Evolutionary conservation across 2,113 vertebrate species (phyloP).

Genomic region (Boulengerochromis microlepis): DNA sequence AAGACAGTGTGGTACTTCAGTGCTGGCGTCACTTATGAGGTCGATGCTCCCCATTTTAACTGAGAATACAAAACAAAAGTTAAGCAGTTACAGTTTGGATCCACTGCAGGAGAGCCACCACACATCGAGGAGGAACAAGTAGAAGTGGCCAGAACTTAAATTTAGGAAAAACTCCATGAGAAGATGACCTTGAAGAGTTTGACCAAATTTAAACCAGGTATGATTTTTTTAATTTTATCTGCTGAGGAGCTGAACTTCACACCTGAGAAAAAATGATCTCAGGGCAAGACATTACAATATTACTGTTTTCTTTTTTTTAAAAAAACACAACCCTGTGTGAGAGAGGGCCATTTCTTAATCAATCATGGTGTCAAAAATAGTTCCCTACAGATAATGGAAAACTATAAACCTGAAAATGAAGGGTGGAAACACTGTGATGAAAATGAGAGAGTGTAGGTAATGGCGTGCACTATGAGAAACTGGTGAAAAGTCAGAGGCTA

Average conservation of each 20-base stretch:
- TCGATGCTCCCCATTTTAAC: neutral
- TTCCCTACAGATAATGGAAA: neutral
- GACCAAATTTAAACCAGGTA: neutral
- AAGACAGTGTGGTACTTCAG: neutral
- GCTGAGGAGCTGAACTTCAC: neutral
- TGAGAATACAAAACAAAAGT: neutral
- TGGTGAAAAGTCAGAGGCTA: neutral
- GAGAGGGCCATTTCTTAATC: neutral
- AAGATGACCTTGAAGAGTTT: neutral
- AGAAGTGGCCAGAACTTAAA: neutral
- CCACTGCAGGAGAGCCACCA: neutral
- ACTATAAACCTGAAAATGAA: neutral
- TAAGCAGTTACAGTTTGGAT: neutral
- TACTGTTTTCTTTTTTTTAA: neutral
- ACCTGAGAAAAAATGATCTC: neutral
- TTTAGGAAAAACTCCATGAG: neutral
- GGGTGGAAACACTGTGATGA: neutral
- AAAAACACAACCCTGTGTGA: accelerated
- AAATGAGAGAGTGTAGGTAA: neutral
- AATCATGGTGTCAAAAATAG: neutral
- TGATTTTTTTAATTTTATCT: no score
- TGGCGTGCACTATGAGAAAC: neutral
- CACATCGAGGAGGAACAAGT: neutral
- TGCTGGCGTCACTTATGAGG: neutral
- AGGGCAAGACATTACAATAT: neutral